Conservation (phyloP, 2,113 vertebrate genomes). For the Hippocampus zosterae region DNA sequence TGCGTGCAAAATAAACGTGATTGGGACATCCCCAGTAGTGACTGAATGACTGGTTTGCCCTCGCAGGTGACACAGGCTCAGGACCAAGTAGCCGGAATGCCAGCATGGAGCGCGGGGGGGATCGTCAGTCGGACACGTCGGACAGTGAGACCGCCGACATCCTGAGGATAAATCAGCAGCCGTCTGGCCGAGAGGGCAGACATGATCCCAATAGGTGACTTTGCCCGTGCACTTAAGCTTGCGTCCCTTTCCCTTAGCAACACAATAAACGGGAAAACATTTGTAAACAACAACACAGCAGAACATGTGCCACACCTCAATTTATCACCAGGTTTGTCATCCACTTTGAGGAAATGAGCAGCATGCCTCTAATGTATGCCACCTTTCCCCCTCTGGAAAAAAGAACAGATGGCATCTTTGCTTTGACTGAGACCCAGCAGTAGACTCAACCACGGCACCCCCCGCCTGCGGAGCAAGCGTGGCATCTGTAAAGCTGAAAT, state of each 20-base stretch:
- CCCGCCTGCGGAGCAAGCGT: neutral
- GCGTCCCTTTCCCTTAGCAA: neutral
- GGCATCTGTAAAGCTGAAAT: neutral
- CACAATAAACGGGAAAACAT: neutral
- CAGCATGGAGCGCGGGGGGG: constrained; percentile 78
- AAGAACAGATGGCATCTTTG: neutral
- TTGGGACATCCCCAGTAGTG: no score
- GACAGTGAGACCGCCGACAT: constrained; percentile 86
- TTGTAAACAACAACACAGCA: no score
- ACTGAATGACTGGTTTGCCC: neutral
- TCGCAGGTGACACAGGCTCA: constrained; percentile 78
- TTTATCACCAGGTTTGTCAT: no score
- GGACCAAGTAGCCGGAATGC: constrained; percentile 85
- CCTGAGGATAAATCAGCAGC: constrained; percentile 83
- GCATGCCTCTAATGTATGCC: no score
- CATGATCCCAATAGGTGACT: constrained; percentile 85
- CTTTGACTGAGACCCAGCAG: neutral
- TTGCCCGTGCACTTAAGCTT: neutral
- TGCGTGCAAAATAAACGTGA: no score
- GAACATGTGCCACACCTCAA: no score
- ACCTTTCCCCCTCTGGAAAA: no score
- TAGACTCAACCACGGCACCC: neutral
- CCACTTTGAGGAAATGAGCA: no score
- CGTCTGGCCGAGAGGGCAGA: constrained; percentile 67
- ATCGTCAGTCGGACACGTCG: constrained; percentile 84